Evolutionary conservation across 2,113 vertebrate genomes (phyloP).

Genomic region (Taxidea taxus): DNA sequence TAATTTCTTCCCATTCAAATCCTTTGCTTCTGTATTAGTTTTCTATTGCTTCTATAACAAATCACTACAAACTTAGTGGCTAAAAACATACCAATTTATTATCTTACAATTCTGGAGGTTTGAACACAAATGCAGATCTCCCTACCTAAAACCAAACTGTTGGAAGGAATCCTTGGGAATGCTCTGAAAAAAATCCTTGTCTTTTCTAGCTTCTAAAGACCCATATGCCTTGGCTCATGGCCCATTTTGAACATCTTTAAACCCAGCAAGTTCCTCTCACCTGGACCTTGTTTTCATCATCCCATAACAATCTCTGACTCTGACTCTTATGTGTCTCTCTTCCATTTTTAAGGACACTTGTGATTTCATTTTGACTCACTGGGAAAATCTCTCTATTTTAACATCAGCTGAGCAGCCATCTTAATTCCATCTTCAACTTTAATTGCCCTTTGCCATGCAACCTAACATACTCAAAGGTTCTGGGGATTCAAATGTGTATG

Average conservation of each 20-base stretch:
- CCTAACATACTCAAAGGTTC: background rate
- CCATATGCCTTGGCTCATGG: background rate
- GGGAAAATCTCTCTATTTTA: background rate
- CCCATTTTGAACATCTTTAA: background rate
- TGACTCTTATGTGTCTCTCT: background rate
- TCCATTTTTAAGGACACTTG: background rate
- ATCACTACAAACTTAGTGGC: background rate
- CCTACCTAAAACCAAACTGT: background rate
- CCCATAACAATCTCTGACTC: background rate
- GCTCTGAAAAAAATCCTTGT: background rate
- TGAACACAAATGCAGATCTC: background rate
- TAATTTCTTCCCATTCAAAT: background rate
- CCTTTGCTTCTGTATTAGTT: background rate
- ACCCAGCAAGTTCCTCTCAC: background rate
- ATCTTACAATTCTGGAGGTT: background rate
- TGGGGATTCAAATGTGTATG: background rate
- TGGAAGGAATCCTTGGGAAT: background rate
- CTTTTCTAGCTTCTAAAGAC: background rate
- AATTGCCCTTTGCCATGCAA: background rate
- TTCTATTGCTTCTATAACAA: background rate
- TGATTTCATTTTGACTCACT: background rate
- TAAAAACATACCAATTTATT: background rate
- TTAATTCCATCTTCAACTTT: background rate
- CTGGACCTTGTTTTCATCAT: background rate
- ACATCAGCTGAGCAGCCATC: background rate